Evolutionary conservation across 2,888 invertebrate genomes (phyloP).

Genomic region (Lamellibrachia columna): DNA sequence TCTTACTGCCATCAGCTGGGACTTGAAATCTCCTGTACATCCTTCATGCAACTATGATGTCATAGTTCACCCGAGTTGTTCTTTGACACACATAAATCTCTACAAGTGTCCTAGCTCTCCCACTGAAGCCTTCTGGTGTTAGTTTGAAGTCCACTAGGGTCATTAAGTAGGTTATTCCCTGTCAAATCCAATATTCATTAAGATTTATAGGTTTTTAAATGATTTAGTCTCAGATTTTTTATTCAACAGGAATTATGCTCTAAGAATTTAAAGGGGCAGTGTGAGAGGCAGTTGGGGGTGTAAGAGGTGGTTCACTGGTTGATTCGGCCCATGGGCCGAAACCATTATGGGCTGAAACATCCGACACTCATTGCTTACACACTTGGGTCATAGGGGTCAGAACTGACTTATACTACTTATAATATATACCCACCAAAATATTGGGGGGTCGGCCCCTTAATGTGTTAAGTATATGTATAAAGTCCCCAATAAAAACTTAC

Average conservation of each 20-base stretch:
- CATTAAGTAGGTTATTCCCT: neutral
- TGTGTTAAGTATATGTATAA: too few relatives aligned
- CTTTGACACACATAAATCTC: neutral
- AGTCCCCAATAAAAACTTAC: too few relatives aligned
- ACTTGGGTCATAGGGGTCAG: too few relatives aligned
- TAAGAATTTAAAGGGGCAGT: too few relatives aligned
- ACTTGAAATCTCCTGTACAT: neutral
- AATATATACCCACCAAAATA: too few relatives aligned
- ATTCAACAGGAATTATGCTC: neutral
- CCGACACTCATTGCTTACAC: too few relatives aligned
- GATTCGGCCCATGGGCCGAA: too few relatives aligned
- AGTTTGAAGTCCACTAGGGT: neutral
- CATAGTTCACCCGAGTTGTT: neutral
- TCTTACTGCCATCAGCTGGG: neutral
- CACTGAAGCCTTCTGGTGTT: neutral
- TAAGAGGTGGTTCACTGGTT: too few relatives aligned
- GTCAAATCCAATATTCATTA: neutral
- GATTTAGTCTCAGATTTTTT: neutral
- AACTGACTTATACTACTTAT: too few relatives aligned
- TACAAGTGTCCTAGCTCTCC: neutral
- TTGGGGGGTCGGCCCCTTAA: too few relatives aligned
- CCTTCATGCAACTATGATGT: neutral
- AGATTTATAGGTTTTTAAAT: neutral
- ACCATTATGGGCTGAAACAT: too few relatives aligned
- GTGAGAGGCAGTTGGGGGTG: too few relatives aligned